Base-by-base conservation (phyloP, 2,113 vertebrate genomes). In the Peromyscus polionotus region DNA sequence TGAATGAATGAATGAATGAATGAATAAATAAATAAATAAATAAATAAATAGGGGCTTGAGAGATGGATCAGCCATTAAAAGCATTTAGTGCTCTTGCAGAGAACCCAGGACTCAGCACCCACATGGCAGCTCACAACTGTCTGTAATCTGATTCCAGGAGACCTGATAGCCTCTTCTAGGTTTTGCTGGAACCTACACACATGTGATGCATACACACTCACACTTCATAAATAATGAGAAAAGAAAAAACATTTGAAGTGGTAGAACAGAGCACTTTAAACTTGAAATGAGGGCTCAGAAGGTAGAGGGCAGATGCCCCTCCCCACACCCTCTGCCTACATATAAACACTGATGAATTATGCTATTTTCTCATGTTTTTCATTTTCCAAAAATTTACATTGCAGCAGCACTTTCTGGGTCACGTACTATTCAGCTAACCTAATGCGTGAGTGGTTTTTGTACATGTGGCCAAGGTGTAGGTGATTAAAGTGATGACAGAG, bases 341-440 rank as follows among this genome's bases (percentile, higher is more conserved):
- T 16, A 87, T 19, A 79, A 91, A 93, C 75, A 84, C 5, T 9
- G 10, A 79, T 61, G 31, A 85, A 87, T 80, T 80, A 31, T 14
- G 57, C 42, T 31, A 3, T 75, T 72, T 72, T 24, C 75, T 65
- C 36, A 19, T 88, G 57, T 42, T 93, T 90, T 80, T 83, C 59
- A 39, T 83, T 79, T 88, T 48, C 68, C 72, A 16, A 28, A 95
- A 94, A 95, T 84, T 63, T 84, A 70, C 90, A 97, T 92, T 54
- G 13, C 51, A 83, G 94, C 33, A 79, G 59, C n/a, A 68, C 31
- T 73, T 79, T 92, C 20, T 79, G 33, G 14, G 57, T n/a, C 73
- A 79, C 2, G 9, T 36, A 51, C 28, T 77, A 68, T 33, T 28
- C 39, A 77, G 20, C 79, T 70, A 93, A 91, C 68, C 92, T 67